Percentiles rank a stretch among this genome's conserved stretches.
Evolutionary conservation across 1,140 invertebrate genomes (phyloP).

Genomic region (Penaeus chinensis): DNA sequence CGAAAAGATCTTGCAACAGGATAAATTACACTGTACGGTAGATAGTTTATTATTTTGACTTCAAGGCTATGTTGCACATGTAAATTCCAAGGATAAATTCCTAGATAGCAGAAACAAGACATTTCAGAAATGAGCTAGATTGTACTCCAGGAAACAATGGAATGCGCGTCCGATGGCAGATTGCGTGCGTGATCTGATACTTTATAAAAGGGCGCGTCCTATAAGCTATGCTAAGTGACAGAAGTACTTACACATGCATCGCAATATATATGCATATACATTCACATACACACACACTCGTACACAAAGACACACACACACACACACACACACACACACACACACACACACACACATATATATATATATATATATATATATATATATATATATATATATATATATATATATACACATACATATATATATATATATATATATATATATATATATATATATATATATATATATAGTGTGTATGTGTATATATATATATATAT

Average conservation of each 20-base stretch:
- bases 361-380: not conserved
- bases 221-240: not conserved
- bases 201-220: too few relatives aligned
- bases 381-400: conserved; percentile 6
- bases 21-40: too few relatives aligned
- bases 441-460: not conserved
- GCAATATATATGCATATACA: not conserved
- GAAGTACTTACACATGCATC: not conserved
- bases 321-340: not conserved
- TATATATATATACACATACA: not conserved
- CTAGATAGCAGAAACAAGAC: too few relatives aligned
- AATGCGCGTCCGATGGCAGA: too few relatives aligned
- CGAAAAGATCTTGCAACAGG: too few relatives aligned
- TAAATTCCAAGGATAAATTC: too few relatives aligned
- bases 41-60: too few relatives aligned
- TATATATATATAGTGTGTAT: not conserved
- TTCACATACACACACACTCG: not conserved
- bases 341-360: not conserved
- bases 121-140: too few relatives aligned
- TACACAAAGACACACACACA: not conserved
- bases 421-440: conserved; percentile 19
- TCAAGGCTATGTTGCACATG: too few relatives aligned
- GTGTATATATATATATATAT: not conserved
- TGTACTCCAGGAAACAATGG: too few relatives aligned
- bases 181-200: too few relatives aligned